phyloP scores from a whole-genome alignment of 2,888 invertebrate species.

The Diarsia brunnea region DNA sequence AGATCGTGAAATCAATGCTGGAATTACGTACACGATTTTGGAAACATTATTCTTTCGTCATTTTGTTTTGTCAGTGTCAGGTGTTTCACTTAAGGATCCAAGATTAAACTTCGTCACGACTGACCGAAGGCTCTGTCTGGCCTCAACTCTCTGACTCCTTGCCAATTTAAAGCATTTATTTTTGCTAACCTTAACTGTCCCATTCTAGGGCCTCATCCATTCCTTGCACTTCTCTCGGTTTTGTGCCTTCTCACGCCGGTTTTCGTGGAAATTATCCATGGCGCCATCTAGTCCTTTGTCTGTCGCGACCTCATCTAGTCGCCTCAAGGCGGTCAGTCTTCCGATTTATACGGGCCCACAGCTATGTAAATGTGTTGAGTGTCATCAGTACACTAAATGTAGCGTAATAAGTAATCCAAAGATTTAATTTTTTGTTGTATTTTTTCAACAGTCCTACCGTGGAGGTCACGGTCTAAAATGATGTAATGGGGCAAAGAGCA shows the following conservation, averaged over 20 bases:
- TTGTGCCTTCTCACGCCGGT: too few relatives aligned
- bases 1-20: conserved; percentile 10
- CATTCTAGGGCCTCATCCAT: too few relatives aligned
- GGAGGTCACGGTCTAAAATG: conserved; percentile 37
- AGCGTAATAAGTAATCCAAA: not conserved
- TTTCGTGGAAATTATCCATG: not conserved
- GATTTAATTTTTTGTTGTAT: not conserved
- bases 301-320: not conserved
- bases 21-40: conserved; percentile 1
- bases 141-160: not conserved
- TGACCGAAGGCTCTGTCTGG: not conserved
- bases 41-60: not conserved
- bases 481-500: conserved; percentile 38
- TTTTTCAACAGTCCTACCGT: not conserved
- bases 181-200: not conserved
- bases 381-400: not conserved
- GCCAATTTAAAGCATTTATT: not conserved
- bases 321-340: not conserved
- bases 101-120: not conserved
- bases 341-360: not conserved
- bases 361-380: not conserved
- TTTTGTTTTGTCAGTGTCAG: not conserved
- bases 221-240: too few relatives aligned
- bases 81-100: not conserved
- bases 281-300: not conserved